phyloP scores from a whole-genome alignment of 1,140 invertebrate genomes.

The Drosophila melanica region DNA sequence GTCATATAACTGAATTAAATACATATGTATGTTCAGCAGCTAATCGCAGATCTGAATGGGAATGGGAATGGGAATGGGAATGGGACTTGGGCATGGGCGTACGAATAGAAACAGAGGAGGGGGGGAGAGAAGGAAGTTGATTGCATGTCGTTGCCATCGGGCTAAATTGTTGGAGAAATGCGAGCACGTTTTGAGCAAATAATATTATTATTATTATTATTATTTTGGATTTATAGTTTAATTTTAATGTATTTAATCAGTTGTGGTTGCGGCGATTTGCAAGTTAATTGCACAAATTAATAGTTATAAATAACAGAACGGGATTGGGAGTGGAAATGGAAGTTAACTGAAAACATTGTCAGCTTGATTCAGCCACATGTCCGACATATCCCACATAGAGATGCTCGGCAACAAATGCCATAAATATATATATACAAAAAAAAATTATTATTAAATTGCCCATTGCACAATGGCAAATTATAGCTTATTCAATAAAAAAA shows the following conservation, averaged over 20 bases:
- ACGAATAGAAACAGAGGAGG: neutral
- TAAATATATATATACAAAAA: neutral
- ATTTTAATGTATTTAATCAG: conserved; percentile 74
- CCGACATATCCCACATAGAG: conserved; percentile 1
- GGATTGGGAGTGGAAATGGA: conserved; percentile 9
- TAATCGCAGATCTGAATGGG: conserved; percentile 30
- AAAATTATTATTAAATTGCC: conserved; percentile 8
- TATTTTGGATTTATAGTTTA: conserved; percentile 47
- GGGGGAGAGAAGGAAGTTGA: neutral
- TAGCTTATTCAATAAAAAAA: conserved; percentile 2
- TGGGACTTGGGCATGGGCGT: neutral
- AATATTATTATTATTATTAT: conserved; percentile 19
- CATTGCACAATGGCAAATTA: conserved; percentile 8
- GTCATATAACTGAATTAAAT: conserved; percentile 18
- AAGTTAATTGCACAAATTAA: conserved; percentile 75
- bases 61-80: conserved; percentile 16
- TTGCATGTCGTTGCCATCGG: conserved; percentile 35
- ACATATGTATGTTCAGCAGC: conserved; percentile 12
- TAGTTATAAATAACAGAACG: conserved; percentile 54
- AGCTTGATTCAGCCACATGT: neutral
- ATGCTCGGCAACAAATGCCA: conserved; percentile 3
- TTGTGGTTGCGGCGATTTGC: conserved; percentile 59
- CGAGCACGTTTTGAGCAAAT: conserved; percentile 35
- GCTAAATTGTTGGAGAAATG: conserved; percentile 60
- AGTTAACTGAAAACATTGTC: conserved; percentile 1